Base-by-base conservation (phyloP, 2,797 vertebrate genomes). In the Halcyon smyrnensis region DNA sequence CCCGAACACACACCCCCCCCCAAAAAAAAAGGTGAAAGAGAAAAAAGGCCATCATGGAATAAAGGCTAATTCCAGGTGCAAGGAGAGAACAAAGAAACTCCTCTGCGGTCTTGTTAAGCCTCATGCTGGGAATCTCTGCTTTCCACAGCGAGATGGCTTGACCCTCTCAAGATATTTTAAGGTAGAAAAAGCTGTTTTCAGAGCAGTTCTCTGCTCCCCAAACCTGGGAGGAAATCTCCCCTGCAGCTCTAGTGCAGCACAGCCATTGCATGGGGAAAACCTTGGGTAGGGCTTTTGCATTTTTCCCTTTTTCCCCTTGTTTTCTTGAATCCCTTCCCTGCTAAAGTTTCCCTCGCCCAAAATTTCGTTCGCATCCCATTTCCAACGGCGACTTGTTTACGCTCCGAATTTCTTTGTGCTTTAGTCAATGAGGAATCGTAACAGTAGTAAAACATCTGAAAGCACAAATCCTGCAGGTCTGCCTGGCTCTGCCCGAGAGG, bases 101-200 rank as follows among this genome's bases (percentile, higher is more conserved):
- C 21, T 28, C 51, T 46, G 36, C 0, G 1, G 46, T 9, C 4
- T 0, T 16, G 0, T 43, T 15, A 6, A 83, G 12, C 45, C 30
- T 9, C 28, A 2, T 5, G 1, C 25, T 74, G n/a, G 8, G 32
- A 36, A 80, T 39, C 8, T 86, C 36, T 8, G 11, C 7, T 76
- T 73, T 54, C 64, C 4, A 2, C 2, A 0, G 6, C 62, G 57
- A 45, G 2, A 27, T 0, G 1, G 1, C 30, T 80, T 54, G 39
- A 53, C 30, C 8, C n/a, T 43, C n/a, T 36, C 10, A 6, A 60
- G 39, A 7, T 60, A 54, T 71, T 87, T 63, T 68, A 24, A 57
- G 34, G 56, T 23, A 80, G 43, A 70, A 79, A 94, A 87, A 39
- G 25, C 17, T 5, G 6, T 1, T 87, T 90, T 91, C 16, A 17